A percentile compares a stretch with the other conserved stretches of the same genome.
Conservation (phyloP, 2,888 invertebrate species). For the Sminthurides aquaticus region DNA sequence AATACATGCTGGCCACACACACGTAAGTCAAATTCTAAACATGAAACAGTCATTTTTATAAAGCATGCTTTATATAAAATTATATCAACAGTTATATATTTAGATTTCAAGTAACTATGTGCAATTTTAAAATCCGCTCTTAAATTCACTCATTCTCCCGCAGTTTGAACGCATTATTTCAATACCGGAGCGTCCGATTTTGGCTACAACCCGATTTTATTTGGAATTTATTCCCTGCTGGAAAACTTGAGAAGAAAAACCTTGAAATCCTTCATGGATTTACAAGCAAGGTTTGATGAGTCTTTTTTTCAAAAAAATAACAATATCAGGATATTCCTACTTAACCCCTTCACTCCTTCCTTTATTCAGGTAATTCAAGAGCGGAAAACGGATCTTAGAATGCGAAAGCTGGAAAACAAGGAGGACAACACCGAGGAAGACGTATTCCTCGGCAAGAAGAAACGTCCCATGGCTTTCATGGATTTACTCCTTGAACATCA, state of each 20-base stretch:
- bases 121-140: too few relatives aligned
- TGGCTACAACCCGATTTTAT: background rate
- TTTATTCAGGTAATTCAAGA: background rate
- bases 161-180: background rate
- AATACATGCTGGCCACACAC: background rate
- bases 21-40: background rate
- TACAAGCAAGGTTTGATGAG: background rate
- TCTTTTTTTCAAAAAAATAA: too few relatives aligned
- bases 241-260: background rate
- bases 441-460: background rate
- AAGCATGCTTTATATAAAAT: too few relatives aligned
- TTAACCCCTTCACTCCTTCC: too few relatives aligned
- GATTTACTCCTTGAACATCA: constrained; percentile 47
- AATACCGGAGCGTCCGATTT: background rate
- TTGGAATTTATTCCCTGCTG: background rate
- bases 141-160: too few relatives aligned
- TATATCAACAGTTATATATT: too few relatives aligned
- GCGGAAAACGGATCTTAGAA: background rate
- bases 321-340: too few relatives aligned
- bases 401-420: background rate
- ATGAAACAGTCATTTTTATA: too few relatives aligned
- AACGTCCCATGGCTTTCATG: background rate
- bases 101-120: too few relatives aligned
- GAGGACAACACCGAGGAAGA: background rate
- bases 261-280: background rate